Evolutionary conservation across 2,888 invertebrate species (phyloP), one percentile per base, ranked within the genome.

Genomic region (Lasioglossum oenotherae): DNA sequence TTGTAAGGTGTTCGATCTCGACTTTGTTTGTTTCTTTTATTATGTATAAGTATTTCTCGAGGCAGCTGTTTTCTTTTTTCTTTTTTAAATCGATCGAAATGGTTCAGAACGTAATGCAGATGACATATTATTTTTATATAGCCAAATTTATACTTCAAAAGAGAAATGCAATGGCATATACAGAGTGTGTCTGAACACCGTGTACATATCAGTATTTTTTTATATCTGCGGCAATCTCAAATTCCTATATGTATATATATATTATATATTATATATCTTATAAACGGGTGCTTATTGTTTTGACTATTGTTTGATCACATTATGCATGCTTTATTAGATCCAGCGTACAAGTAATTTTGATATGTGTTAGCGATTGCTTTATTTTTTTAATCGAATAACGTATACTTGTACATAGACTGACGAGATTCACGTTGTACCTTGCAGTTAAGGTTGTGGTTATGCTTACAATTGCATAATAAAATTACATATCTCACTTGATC

Each of bases 391-490:
- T 77, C 73, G 74, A 85, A 80, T 77, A 78, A 88, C 82, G 72
- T 85, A 82, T 60, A 88, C 60, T 57, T 79, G 85, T 82, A 87
- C 49, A 82, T 74, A 82, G 71, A 82, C 85, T 88, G 83, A 78
- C 27, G 76, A 80, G 57, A 79, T 80, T 88, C 60, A 80, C 78
- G 78, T 84, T 82, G 80, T 87, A 84, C 80, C 60, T 89, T 78
- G 84, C 85, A 76, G 71, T 85, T 83, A 79, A 79, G 89, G 85
- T 87, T 87, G 87, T 87, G 89, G 89, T 85, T 80, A 80, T 71
- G 89, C 87, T 89, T 87, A 67, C 74, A 76, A 79, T 73, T 81
- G 74, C 75, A 81, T 46, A 78, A 78, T 73, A 76, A 67, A 78
- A 53, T 73, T 64, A 31, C 64, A 31, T 19, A 19, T 64, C 49